Conservation (phyloP, 2,888 invertebrate genomes). For the Drosophila robusta region DNA sequence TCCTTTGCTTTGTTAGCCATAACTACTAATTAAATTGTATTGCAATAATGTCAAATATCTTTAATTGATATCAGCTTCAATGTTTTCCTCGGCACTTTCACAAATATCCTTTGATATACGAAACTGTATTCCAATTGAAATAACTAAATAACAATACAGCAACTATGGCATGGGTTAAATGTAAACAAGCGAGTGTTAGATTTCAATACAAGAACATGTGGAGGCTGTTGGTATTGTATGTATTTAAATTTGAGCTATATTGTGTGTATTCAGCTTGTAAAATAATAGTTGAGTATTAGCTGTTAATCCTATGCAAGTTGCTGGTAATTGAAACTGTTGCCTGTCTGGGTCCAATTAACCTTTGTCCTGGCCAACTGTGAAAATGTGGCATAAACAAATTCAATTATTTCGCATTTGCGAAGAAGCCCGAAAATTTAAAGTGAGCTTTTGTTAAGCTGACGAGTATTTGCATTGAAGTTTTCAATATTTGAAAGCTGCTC, state of each 20-base stretch:
- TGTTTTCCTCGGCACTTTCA: not conserved
- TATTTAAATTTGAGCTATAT: not conserved
- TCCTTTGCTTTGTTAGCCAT: too few species aligned
- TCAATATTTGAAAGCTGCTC: constrained; percentile 54
- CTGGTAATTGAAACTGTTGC: constrained; percentile 19
- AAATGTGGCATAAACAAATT: constrained; percentile 44
- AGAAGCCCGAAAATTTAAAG: constrained; percentile 45
- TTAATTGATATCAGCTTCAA: too few species aligned
- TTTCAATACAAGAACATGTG: not conserved
- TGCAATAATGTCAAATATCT: too few species aligned
- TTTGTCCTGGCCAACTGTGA: constrained; percentile 17
- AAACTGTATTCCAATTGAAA: not conserved
- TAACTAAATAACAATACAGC: not conserved
- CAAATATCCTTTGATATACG: constrained; percentile 9
- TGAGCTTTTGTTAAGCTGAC: constrained; percentile 6
- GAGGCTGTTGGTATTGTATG: not conserved
- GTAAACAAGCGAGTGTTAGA: not conserved
- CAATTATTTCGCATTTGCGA: constrained; percentile 41
- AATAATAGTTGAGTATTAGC: constrained; percentile 10
- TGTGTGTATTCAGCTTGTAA: not conserved
- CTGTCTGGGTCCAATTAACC: constrained; percentile 11
- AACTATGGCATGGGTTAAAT: not conserved
- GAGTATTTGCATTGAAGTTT: constrained; percentile 40
- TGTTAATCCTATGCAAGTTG: constrained; percentile 10
- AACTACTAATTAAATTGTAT: too few species aligned